Base-by-base conservation (phyloP, 2,888 invertebrate species). In the Melanophora roralis region DNA sequence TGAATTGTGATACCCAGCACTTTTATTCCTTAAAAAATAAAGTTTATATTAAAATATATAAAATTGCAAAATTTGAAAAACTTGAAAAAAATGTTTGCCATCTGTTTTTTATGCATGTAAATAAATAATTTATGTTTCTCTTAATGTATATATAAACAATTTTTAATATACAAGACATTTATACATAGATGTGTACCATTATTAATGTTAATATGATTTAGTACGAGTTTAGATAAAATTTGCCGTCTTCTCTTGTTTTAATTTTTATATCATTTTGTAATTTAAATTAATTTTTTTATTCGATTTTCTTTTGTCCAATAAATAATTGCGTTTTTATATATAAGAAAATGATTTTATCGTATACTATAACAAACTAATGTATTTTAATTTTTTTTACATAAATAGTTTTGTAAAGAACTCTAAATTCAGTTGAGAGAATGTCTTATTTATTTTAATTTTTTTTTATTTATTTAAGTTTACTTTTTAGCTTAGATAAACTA, bases 1-100 rank as follows among this genome's bases (percentile, higher is more conserved):
- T 34, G 74, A 67, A 72, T 59, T 74, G 74, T 74, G 74, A 74
- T 74, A 74, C 74, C 65, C 74, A 67, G 59, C 51, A 67, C 43
- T 67, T n/a, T n/a, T 34, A 49, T 67, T 74, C 57, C 67, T 67
- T 67, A 57, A 59, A 45, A 40, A 57, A 16, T 7, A 27, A 27
- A 27, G 27, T 27, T 5, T 27, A 27, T 5, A 27, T 5, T 5
- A n/a, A 14, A 45, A 14, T 14, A 55, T 64, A 14, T 45, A 55
- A 36, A 3, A 23, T 62, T 53, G 40, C 43, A 55, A 55, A 57
- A 55, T 27, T 64, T 36, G 64, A 72, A 53, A 32, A 23, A 32
- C 0, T 3, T 27, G 3, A 6, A 53, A 45, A 27, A 16, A n/a
- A 14, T 40, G 6, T 73, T 36, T 64, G n/a, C 23, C 53, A 64